Evolutionary conservation across 2,888 invertebrate species (phyloP).

Genomic region (Harpalus rufipes): DNA sequence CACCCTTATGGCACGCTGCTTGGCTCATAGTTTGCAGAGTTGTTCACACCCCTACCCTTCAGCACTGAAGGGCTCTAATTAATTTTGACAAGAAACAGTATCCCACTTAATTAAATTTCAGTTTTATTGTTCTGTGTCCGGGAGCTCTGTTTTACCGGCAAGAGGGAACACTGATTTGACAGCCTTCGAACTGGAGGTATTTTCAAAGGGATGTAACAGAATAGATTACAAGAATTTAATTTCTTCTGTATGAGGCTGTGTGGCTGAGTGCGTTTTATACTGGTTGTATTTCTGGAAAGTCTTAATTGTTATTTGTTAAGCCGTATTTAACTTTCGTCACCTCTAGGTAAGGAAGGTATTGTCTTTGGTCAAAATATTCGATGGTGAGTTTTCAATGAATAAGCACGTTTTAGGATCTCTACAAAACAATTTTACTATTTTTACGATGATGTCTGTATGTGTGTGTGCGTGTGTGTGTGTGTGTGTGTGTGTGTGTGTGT

Average conservation of each 20-base stretch:
- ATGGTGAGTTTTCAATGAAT: too few relatives aligned
- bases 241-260: not conserved
- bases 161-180: conserved; percentile 6
- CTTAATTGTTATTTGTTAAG: too few relatives aligned
- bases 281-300: too few relatives aligned
- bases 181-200: conserved; percentile 4
- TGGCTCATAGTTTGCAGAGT: not conserved
- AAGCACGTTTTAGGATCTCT: too few relatives aligned
- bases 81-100: conserved; percentile 54
- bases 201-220: not conserved
- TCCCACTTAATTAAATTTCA: conserved; percentile 54
- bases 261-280: too few relatives aligned
- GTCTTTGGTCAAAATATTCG: too few relatives aligned
- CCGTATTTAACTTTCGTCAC: too few relatives aligned
- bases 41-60: not conserved
- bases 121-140: conserved; percentile 48
- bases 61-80: conserved; percentile 9
- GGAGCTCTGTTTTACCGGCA: conserved; percentile 15
- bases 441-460: not conserved
- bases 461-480: not conserved
- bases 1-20: not conserved
- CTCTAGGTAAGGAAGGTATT: too few relatives aligned
- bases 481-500: conserved; percentile 14
- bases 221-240: not conserved
- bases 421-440: too few relatives aligned